Percentiles rank a stretch among this genome's conserved stretches.
Conservation (phyloP, 2,797 vertebrate genomes). For the Botia kubotai region DNA sequence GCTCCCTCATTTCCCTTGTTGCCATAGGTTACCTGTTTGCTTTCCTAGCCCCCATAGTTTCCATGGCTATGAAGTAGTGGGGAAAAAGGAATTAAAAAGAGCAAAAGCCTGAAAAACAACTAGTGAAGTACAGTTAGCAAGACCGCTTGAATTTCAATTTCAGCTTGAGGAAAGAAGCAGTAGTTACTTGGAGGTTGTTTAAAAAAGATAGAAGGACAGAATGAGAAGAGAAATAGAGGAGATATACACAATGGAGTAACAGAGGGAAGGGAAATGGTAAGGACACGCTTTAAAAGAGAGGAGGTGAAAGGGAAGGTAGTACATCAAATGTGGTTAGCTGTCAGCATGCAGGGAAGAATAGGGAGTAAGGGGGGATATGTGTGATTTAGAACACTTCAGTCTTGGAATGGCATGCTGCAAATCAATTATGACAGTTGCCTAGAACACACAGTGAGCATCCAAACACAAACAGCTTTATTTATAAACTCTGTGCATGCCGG, state of each 20-base stretch:
- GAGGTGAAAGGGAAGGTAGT: constrained; percentile 26
- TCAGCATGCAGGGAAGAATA: constrained; percentile 11
- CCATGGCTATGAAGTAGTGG: constrained; percentile 51
- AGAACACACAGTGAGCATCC: constrained; percentile 37
- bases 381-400: constrained; percentile 28
- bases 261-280: constrained; percentile 2
- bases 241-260: constrained; percentile 24
- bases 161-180: constrained; percentile 34
- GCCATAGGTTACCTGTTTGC: constrained; percentile 58
- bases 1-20: constrained; percentile 54
- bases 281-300: constrained; percentile 43
- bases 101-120: constrained; percentile 60
- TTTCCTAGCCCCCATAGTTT: constrained; percentile 55
- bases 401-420: constrained; percentile 33
- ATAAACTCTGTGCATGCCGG: constrained; percentile 7
- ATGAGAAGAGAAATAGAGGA: constrained; percentile 26
- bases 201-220: constrained; percentile 20
- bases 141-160: constrained; percentile 59
- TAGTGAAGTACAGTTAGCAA: constrained; percentile 46
- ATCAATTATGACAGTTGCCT: constrained; percentile 52
- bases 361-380: neutral
- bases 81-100: constrained; percentile 47
- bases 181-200: constrained; percentile 11
- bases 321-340: constrained; percentile 7
- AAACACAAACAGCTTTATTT: constrained; percentile 22